Conservation (phyloP, 2,113 vertebrate genomes). For the Rhipidura dahli region DNA sequence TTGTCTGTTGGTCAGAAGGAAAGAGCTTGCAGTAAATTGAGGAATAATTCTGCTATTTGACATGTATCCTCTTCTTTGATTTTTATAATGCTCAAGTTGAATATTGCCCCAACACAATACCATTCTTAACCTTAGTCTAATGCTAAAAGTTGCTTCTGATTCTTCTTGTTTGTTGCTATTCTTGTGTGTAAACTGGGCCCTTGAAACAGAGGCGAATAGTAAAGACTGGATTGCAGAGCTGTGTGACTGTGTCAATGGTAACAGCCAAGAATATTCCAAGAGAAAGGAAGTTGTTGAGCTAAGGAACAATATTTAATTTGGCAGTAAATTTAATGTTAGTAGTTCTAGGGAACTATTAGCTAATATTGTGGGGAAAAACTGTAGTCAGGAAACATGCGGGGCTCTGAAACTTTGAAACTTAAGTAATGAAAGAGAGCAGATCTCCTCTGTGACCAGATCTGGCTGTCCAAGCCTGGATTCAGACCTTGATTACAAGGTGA, state of each 20-base stretch:
- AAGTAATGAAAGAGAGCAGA: background rate
- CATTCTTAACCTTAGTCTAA: background rate
- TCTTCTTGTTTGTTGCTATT: background rate
- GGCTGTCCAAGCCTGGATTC: background rate
- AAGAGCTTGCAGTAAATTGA: background rate
- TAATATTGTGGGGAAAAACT: background rate
- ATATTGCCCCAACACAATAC: background rate
- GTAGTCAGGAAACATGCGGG: background rate
- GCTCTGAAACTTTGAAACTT: background rate
- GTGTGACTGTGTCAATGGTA: rapidly evolving
- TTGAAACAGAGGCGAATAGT: background rate
- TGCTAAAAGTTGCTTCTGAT: background rate
- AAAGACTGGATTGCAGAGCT: background rate
- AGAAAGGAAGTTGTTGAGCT: background rate
- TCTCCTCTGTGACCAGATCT: background rate
- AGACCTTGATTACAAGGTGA: background rate
- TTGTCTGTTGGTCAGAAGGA: background rate
- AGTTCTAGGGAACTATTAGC: background rate
- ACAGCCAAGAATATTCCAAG: background rate
- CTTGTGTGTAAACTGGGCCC: background rate
- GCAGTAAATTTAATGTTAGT: background rate
- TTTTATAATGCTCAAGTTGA: background rate
- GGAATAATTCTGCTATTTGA: background rate
- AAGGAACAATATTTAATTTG: background rate
- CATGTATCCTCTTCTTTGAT: background rate